Conservation (phyloP, 2,113 vertebrate genomes). For the Bombycilla garrulus region DNA sequence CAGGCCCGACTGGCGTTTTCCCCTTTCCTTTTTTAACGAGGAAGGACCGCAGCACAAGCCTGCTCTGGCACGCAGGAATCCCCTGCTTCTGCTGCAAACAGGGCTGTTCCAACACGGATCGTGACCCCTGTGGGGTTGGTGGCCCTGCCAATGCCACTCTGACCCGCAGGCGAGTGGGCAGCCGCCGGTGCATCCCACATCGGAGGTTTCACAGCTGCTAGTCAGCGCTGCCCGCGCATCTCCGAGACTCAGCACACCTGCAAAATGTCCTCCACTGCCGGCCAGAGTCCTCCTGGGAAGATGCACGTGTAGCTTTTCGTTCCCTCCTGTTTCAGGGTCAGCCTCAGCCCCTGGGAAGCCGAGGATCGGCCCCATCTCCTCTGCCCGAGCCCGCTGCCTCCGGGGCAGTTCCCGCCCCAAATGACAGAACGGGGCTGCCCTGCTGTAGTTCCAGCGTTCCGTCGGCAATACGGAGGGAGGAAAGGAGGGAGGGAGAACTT, state of each 20-base stretch:
- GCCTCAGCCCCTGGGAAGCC: background rate
- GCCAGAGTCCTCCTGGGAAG: background rate
- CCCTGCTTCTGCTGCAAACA: background rate
- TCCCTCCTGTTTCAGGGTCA: background rate
- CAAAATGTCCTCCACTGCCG: background rate
- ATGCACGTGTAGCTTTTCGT: accelerated
- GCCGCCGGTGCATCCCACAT: accelerated
- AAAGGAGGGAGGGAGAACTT: background rate
- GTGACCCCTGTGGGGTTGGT: accelerated
- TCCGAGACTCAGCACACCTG: background rate
- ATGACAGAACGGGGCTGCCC: background rate
- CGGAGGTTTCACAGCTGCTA: background rate
- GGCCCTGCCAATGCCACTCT: accelerated
- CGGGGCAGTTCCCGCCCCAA: accelerated
- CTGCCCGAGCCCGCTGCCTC: background rate
- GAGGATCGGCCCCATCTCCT: background rate
- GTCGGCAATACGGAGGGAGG: too few relatives aligned
- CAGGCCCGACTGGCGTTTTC: accelerated
- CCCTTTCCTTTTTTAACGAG: background rate
- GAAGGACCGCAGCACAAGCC: accelerated
- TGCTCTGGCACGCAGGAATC: background rate
- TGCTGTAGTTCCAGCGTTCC: accelerated
- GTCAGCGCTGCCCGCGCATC: background rate
- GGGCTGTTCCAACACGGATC: background rate
- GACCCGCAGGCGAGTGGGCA: accelerated